phyloP scores from a whole-genome alignment of 2,888 invertebrate species.

The Leptarthrus brevirostris region DNA sequence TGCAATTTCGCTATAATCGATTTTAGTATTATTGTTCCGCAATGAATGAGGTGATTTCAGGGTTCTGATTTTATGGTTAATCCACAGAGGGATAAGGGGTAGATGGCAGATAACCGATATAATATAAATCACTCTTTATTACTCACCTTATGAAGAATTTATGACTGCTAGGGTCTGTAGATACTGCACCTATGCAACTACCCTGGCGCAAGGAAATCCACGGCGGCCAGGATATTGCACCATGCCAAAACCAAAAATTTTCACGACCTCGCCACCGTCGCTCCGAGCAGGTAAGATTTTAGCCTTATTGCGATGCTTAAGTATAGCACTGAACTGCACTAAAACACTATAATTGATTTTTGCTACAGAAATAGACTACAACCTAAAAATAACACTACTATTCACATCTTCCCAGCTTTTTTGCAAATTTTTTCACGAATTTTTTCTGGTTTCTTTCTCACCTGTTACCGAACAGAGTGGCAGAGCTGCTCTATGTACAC shows the following conservation, averaged over 20 bases:
- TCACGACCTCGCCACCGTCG: background rate
- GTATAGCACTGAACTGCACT: slow-evolving; percentile 20
- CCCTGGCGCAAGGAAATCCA: slow-evolving; percentile 17
- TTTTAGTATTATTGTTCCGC: too few species aligned
- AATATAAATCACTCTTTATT: background rate
- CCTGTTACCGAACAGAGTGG: background rate
- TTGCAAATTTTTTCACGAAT: background rate
- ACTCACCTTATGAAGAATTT: slow-evolving; percentile 28
- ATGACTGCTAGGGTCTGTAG: background rate
- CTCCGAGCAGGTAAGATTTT: background rate
- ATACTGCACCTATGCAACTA: slow-evolving; percentile 22
- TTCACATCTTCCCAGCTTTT: slow-evolving; percentile 22
- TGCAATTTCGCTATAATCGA: too few species aligned
- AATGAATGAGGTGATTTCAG: too few species aligned
- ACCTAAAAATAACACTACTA: slow-evolving; percentile 32
- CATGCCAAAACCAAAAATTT: background rate
- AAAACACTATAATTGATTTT: slow-evolving; percentile 2
- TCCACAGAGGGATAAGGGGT: too few species aligned
- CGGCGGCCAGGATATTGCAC: slow-evolving; percentile 18
- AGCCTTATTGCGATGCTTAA: background rate
- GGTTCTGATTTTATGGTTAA: too few species aligned
- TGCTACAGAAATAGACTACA: background rate
- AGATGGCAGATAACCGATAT: background rate
- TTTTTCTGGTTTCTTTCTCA: background rate
- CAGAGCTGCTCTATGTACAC: background rate